A percentile compares a stretch with the other conserved stretches of the same genome.
Evolutionary conservation across 2,888 invertebrate species (phyloP).

Genomic region (Neoascia interrupta): DNA sequence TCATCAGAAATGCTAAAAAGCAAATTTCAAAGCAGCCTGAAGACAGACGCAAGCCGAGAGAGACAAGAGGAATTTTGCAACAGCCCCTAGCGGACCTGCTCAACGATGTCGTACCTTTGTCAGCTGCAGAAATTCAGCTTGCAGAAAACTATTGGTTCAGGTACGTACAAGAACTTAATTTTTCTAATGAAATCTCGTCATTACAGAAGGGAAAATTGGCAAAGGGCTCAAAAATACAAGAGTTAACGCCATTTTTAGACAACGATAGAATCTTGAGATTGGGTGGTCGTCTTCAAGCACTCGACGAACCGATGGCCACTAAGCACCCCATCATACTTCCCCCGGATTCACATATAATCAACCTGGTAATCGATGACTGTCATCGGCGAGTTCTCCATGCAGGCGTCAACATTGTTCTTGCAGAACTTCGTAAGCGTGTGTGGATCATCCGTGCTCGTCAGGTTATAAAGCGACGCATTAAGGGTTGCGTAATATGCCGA

Average conservation of each 20-base stretch:
- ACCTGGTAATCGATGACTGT: not conserved
- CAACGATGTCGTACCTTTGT: too few species aligned
- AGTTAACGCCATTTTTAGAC: not conserved
- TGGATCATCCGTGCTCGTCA: constrained; percentile 49
- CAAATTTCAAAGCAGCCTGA: too few species aligned
- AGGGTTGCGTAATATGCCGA: constrained; percentile 4
- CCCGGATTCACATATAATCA: too few species aligned
- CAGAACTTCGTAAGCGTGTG: constrained; percentile 37
- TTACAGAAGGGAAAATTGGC: not conserved
- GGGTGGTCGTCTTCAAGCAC: not conserved
- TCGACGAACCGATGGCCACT: not conserved
- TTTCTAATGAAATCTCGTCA: not conserved
- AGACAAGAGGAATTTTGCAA: too few species aligned
- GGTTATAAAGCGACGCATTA: constrained; percentile 32
- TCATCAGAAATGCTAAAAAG: too few species aligned
- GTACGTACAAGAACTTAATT: not conserved
- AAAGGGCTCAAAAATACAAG: not conserved
- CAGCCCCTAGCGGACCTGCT: too few species aligned
- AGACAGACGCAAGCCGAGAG: too few species aligned
- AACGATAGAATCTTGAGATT: not conserved
- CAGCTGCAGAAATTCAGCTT: not conserved
- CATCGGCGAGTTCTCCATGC: constrained; percentile 2
- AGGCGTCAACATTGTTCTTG: constrained; percentile 40
- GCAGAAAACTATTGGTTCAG: not conserved
- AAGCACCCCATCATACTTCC: not conserved